Percentiles rank a stretch among this genome's conserved stretches.
phyloP scores from a whole-genome alignment of 1,140 invertebrate species.

The Cydia amplana region DNA sequence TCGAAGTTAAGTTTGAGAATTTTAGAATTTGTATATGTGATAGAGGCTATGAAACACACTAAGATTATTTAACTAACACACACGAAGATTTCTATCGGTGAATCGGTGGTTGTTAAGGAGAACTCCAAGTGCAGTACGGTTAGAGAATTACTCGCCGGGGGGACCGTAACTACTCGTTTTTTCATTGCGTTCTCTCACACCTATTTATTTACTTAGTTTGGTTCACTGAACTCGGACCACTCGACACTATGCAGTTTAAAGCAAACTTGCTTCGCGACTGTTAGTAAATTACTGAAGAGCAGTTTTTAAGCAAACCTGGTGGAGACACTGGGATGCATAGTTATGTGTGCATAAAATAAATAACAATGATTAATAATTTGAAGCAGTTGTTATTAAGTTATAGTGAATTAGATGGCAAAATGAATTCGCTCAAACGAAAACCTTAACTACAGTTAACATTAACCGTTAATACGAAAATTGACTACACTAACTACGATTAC shows the following conservation, averaged over 20 bases:
- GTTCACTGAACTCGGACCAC: constrained; percentile 59
- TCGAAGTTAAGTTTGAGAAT: no score
- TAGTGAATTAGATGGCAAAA: no score
- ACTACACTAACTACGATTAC: no score
- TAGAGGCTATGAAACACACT: background rate
- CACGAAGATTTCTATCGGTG: background rate
- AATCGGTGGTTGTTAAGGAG: background rate
- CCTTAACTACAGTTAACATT: no score
- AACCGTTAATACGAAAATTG: no score
- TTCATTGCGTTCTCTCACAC: constrained; percentile 59
- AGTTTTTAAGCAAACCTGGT: background rate
- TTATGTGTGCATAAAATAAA: no score
- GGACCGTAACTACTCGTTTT: constrained; percentile 50
- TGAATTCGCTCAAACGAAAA: no score
- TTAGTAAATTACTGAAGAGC: background rate
- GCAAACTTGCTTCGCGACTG: background rate
- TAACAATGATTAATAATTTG: no score
- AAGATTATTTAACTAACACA: background rate
- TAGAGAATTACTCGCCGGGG: constrained; percentile 39
- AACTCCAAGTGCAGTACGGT: constrained; percentile 40
- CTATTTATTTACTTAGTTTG: constrained; percentile 70
- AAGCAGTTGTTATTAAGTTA: no score
- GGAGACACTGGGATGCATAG: background rate
- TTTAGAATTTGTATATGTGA: no score
- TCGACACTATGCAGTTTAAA: background rate